Evolutionary conservation across 2,113 vertebrate species (phyloP).

Genomic region (Daphoenositta chrysoptera): DNA sequence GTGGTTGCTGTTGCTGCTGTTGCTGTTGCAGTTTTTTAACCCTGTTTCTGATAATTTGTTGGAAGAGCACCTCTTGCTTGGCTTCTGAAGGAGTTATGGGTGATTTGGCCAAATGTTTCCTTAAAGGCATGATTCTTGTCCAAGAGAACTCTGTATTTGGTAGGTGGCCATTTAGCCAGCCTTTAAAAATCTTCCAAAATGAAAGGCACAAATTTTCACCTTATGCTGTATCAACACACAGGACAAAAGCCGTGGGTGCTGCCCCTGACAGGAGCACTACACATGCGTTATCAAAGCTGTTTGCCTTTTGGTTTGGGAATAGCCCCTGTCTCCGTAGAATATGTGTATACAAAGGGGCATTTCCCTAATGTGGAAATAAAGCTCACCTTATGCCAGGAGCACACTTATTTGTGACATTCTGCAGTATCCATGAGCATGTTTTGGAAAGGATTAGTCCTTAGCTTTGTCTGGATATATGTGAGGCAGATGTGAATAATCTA

Average conservation of each 20-base stretch:
- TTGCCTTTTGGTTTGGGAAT: not conserved
- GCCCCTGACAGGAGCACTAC: not conserved
- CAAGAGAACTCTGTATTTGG: not conserved
- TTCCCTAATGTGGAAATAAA: not conserved
- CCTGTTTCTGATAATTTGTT: not conserved
- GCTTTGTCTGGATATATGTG: not conserved
- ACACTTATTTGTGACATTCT: not conserved
- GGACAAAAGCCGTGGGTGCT: not conserved
- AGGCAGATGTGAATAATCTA: not conserved
- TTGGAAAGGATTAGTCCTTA: not conserved
- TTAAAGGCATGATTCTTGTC: not conserved
- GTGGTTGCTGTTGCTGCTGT: not conserved
- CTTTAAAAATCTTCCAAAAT: not conserved
- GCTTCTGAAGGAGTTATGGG: not conserved
- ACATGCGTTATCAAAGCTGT: not conserved
- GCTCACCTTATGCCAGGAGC: not conserved
- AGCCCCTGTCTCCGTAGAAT: not conserved
- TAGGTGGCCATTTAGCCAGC: not conserved
- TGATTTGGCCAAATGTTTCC: not conserved
- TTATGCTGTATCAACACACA: not conserved
- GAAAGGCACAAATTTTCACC: not conserved
- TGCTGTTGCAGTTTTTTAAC: not conserved
- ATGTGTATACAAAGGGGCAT: not conserved
- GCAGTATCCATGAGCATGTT: not conserved
- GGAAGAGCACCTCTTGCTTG: not conserved